Evolutionary conservation across 2,888 invertebrate genomes (phyloP).

Genomic region (Tolmerus cingulatus): DNA sequence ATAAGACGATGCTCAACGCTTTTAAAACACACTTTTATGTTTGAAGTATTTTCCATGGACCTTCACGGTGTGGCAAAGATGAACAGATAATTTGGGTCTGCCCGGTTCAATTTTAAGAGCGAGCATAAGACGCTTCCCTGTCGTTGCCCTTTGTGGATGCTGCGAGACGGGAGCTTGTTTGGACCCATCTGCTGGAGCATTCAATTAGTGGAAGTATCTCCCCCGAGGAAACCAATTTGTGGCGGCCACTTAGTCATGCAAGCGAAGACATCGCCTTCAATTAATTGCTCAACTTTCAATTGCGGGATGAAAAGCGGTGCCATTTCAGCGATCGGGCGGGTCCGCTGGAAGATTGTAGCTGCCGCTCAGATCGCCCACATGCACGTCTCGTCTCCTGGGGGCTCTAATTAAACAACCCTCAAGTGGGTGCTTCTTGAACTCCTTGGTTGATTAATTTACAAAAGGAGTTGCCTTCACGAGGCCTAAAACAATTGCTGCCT

Average conservation of each 20-base stretch:
- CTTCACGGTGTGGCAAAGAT: neutral
- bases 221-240: neutral
- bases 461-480: neutral
- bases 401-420: slow-evolving; percentile 25
- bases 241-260: slow-evolving; percentile 3
- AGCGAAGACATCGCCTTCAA: slow-evolving; percentile 1
- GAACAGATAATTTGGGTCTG: neutral
- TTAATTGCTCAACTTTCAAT: slow-evolving; percentile 27
- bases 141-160: neutral
- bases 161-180: neutral
- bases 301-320: neutral
- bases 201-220: slow-evolving; percentile 19
- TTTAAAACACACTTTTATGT: neutral
- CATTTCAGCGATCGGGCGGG: neutral
- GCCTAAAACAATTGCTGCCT: neutral
- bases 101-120: neutral
- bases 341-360: neutral
- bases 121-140: neutral
- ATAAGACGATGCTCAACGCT: neutral
- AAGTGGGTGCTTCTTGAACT: slow-evolving; percentile 16
- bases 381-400: neutral
- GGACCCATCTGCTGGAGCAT: neutral
- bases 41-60: neutral
- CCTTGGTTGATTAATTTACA: slow-evolving; percentile 14
- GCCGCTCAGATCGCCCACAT: neutral